Percentiles rank a stretch among this genome's conserved stretches.
Evolutionary conservation across 2,888 invertebrate species (phyloP).

Genomic region (Eristalis intricaria): DNA sequence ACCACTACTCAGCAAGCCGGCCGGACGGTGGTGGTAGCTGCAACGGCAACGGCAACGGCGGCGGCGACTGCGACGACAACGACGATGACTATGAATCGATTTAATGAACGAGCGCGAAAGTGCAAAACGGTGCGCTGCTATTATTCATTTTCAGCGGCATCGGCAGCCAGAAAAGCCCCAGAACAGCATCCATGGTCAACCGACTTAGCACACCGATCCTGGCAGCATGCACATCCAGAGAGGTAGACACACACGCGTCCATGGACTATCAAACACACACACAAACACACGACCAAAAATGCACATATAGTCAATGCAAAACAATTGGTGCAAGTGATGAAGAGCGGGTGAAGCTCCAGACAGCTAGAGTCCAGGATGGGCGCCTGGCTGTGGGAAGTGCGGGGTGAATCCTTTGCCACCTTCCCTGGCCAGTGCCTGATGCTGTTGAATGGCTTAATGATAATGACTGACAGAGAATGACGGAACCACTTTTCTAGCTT

Average conservation of each 20-base stretch:
- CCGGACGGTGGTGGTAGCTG: not conserved
- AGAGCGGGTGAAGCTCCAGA: not conserved
- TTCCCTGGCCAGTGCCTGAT: slow-evolving; percentile 21
- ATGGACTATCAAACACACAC: not conserved
- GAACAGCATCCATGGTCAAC: slow-evolving; percentile 66
- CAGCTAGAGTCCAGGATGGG: slow-evolving; percentile 3
- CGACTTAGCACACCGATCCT: slow-evolving; percentile 61
- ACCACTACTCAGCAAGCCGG: not conserved
- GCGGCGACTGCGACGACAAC: slow-evolving; percentile 17
- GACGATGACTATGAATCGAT: slow-evolving; percentile 45
- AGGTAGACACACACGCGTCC: not conserved
- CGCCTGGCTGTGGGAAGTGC: not conserved
- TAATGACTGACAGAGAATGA: slow-evolving; percentile 70
- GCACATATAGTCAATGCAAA: slow-evolving; percentile 6
- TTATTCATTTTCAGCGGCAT: slow-evolving; percentile 68
- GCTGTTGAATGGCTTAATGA: slow-evolving; percentile 70
- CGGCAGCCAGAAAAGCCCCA: slow-evolving; percentile 28
- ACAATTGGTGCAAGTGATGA: not conserved
- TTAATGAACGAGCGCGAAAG: slow-evolving; percentile 70
- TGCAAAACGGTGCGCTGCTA: slow-evolving; percentile 68
- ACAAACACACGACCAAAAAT: not conserved
- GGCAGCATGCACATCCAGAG: slow-evolving; percentile 44
- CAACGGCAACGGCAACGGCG: slow-evolving; percentile 2
- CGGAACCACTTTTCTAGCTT: slow-evolving; percentile 67
- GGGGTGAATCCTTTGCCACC: slow-evolving; percentile 44